A percentile compares a stretch with the other conserved stretches of the same genome.
These are phyloP conservation scores for Coenobita brevimanus DNA, from an alignment of 1,140 invertebrate species.

Conservation along the genomic window DNA sequence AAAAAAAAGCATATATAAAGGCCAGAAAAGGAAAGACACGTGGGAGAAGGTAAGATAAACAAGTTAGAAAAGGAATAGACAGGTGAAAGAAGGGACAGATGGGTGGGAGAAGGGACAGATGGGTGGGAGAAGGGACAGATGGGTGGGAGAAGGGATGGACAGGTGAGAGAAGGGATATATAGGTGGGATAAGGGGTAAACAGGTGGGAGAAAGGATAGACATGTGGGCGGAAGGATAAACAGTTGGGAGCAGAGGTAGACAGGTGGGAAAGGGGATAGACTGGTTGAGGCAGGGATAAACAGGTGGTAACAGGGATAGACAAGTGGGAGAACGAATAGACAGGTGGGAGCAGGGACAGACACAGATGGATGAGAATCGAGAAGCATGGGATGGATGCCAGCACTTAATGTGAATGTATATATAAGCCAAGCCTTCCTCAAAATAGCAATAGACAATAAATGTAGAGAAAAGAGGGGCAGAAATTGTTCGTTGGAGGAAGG, in stretches of 20 bases:
- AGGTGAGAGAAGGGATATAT: background rate
- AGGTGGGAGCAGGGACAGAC: too few species aligned
- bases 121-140: background rate
- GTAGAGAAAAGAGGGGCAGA: too few species aligned
- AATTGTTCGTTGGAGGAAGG: too few species aligned
- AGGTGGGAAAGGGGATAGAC: background rate
- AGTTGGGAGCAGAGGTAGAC: background rate
- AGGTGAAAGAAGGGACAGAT: background rate
- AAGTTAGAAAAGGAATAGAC: background rate
- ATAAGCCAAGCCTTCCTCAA: too few species aligned
- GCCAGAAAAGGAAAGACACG: constrained; percentile 5
- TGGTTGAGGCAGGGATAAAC: background rate
- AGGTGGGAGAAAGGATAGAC: background rate
- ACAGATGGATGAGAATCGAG: too few species aligned
- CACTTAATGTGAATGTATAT: too few species aligned
- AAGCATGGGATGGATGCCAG: too few species aligned
- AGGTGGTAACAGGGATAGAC: background rate
- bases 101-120: background rate
- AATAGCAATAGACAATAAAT: too few species aligned
- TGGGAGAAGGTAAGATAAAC: background rate
- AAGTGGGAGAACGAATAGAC: too few species aligned
- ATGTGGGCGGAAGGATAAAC: background rate
- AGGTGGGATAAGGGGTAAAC: background rate
- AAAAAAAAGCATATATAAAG: background rate
- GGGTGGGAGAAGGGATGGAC: background rate